These are phyloP conservation scores for Tinea semifulvella DNA, from an alignment of 2,888 invertebrate genomes.

Conservation along the genomic window DNA sequence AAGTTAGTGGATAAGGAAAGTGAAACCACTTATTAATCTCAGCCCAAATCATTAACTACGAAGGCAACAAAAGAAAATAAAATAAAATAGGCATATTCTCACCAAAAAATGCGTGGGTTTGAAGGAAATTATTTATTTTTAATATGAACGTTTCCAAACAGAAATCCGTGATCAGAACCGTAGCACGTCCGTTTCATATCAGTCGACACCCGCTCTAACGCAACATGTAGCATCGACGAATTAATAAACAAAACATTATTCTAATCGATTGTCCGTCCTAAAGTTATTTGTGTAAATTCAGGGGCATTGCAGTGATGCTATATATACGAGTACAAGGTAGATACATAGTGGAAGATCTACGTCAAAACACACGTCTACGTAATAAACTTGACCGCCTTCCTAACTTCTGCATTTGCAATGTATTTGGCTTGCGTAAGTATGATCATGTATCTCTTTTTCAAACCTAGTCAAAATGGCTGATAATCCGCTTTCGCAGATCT, in stretches of 20 bases:
- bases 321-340: no score
- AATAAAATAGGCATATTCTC: neutral
- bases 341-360: no score
- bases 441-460: neutral
- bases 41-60: no score
- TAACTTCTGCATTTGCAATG: neutral
- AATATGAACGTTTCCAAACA: slow-evolving; percentile 4
- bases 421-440: neutral
- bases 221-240: slow-evolving; percentile 1
- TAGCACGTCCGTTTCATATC: slow-evolving; percentile 4
- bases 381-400: neutral
- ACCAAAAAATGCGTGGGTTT: slow-evolving; percentile 1
- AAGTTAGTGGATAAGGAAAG: no score
- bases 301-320: no score
- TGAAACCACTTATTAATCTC: no score
- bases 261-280: slow-evolving; percentile 1
- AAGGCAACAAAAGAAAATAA: no score
- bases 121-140: slow-evolving; percentile 3
- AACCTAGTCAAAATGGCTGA: neutral
- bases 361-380: no score
- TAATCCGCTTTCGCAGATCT: neutral
- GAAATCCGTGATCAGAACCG: no score
- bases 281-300: neutral
- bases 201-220: slow-evolving; percentile 6
- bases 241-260: slow-evolving; percentile 9